Evolutionary conservation across 2,888 invertebrate species (phyloP), one percentile per base, ranked within the genome.

Genomic region (Poecilus cupreus): DNA sequence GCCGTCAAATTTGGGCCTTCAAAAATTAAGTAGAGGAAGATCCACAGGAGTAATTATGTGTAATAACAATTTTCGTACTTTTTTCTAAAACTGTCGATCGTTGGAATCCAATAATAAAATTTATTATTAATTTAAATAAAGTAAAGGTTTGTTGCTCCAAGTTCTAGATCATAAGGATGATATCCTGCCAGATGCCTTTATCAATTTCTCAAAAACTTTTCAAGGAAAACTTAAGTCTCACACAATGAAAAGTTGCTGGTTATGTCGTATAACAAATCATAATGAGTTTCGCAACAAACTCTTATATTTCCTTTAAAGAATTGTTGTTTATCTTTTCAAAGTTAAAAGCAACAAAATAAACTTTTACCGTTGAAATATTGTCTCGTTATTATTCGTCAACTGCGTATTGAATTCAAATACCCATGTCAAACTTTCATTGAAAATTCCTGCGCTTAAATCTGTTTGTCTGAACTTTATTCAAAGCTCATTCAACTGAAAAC

Each of bases 131-230:
- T n/a, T n/a, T n/a, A n/a, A n/a, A n/a, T n/a, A n/a, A n/a, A n/a
- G n/a, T n/a, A n/a, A n/a, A n/a, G n/a, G n/a, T n/a, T n/a, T 24
- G 2, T 60, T 60, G 24, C 26, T 32, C 22, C 54, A 54, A 54
- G 24, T 60, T 60, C n/a, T 60, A 11, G 24, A 60, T 60, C 22
- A 13, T 24, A 26, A 13, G n/a, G 60, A 60, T 60, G 26, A 60
- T 4, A 26, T 22, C 8, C n/a, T 13, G 24, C n/a, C 60, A 60
- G 60, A 60, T 60, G 60, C 26, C 60, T 57, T 24, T 60, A 54
- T 54, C 22, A 20, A 60, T 60, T 60, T 60, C 26, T 60, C 60
- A 60, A n/a, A 60, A 60, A 60, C 60, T 60, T 60, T 26, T 2
- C 11, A 24, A 60, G 24, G 22, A 54, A 60, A 60, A 60, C 22